Evolutionary conservation across 2,888 invertebrate genomes (phyloP).

Genomic region (Xanthia icteritia): DNA sequence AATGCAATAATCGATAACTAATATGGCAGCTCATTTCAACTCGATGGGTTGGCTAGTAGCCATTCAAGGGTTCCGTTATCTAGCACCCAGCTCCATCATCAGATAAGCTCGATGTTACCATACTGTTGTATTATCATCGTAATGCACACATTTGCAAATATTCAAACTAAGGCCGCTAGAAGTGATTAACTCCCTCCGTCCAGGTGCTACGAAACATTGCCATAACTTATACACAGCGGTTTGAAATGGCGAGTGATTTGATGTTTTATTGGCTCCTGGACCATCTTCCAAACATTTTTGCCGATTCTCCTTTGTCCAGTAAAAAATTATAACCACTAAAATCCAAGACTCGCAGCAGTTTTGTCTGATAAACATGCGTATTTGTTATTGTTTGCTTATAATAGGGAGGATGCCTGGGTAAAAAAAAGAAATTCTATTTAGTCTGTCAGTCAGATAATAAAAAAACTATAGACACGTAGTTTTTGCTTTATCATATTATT

Average conservation of each 20-base stretch:
- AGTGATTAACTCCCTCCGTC: not conserved
- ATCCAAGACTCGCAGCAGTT: not conserved
- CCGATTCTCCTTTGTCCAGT: not conserved
- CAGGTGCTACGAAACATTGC: not conserved
- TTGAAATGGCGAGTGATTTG: not conserved
- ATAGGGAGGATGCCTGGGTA: no score
- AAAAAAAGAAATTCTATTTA: no score
- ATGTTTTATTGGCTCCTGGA: not conserved
- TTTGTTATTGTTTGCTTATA: slow-evolving; percentile 3
- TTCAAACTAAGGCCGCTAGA: not conserved
- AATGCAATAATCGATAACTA: not conserved
- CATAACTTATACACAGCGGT: not conserved
- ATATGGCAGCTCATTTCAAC: no score
- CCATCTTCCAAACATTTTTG: not conserved
- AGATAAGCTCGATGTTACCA: not conserved
- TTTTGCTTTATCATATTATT: no score
- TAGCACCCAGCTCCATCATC: not conserved
- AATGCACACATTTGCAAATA: not conserved
- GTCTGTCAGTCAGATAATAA: no score
- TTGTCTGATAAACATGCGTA: not conserved
- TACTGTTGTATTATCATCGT: not conserved
- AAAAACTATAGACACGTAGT: no score
- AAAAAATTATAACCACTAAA: not conserved
- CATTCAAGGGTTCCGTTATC: not conserved
- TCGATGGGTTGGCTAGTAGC: not conserved